Percentiles rank a stretch among this genome's conserved stretches.
Evolutionary conservation across 1,140 invertebrate genomes (phyloP).

Genomic region (Leptinotarsa lineolata): DNA sequence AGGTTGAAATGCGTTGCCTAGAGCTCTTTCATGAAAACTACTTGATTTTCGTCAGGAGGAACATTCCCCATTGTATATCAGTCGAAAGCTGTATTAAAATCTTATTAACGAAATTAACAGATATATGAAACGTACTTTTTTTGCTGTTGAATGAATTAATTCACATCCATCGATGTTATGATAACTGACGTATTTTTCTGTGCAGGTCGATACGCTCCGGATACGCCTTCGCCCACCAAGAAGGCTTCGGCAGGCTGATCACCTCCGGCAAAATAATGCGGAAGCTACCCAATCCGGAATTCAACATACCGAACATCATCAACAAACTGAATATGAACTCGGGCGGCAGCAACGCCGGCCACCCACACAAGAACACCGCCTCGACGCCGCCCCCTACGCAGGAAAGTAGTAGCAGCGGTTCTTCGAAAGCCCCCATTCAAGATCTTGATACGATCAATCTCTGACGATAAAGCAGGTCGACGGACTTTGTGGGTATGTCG

Average conservation of each 20-base stretch:
- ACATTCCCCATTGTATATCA: no score
- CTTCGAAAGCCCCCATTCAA: slow-evolving; percentile 62
- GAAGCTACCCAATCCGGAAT: slow-evolving; percentile 72
- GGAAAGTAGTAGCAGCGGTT: slow-evolving; percentile 58
- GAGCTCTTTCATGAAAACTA: no score
- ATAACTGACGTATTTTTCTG: no score
- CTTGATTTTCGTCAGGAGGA: no score
- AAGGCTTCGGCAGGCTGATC: slow-evolving; percentile 97
- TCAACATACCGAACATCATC: slow-evolving; percentile 59
- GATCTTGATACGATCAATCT: slow-evolving; percentile 71
- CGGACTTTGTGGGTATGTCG: no score
- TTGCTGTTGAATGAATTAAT: no score
- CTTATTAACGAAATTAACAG: no score
- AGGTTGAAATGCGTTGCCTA: no score
- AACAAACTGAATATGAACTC: slow-evolving; percentile 54
- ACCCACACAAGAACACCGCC: slow-evolving; percentile 33
- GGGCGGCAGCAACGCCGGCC: slow-evolving; percentile 46
- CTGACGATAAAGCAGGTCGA: slow-evolving; percentile 41
- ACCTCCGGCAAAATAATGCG: slow-evolving; percentile 98
- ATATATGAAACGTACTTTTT: no score
- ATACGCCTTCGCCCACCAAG: slow-evolving; percentile 97
- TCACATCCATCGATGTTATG: no score
- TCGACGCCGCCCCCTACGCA: slow-evolving; percentile 55
- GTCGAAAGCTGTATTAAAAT: no score
- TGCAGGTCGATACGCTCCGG: slow-evolving; percentile 84